A percentile compares a stretch with the other conserved stretches of the same genome.
Conservation (phyloP, 1,140 invertebrate species). For the Samia ricini region DNA sequence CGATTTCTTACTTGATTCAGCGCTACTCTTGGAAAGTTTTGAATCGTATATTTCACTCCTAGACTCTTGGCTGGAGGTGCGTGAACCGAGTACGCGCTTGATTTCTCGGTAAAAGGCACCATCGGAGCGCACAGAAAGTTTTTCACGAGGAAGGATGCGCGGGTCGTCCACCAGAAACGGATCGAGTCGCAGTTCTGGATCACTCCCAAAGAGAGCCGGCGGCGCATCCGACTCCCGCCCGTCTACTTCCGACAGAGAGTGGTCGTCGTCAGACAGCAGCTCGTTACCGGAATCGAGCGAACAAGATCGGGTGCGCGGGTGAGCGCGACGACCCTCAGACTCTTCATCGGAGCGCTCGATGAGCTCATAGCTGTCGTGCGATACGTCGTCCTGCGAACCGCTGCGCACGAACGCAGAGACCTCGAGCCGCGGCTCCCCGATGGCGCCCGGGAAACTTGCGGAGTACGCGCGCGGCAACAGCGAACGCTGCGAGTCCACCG, state of each 20-base stretch:
- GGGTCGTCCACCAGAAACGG: conserved; percentile 84
- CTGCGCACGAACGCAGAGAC: conserved; percentile 79
- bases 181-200: conserved; percentile 79
- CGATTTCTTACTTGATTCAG: conserved; percentile 80
- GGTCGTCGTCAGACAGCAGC: conserved; percentile 82
- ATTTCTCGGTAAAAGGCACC: conserved; percentile 83
- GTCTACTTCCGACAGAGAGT: conserved; percentile 71
- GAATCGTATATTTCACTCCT: conserved; percentile 83
- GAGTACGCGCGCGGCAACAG: conserved; percentile 84
- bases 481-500: conserved; percentile 80
- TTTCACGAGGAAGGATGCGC: conserved; percentile 81
- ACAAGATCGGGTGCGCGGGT: conserved; percentile 78
- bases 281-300: conserved; percentile 85
- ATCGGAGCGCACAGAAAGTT: conserved; percentile 82
- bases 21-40: conserved; percentile 80
- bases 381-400: conserved; percentile 91
- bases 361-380: conserved; percentile 92
- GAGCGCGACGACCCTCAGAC: conserved; percentile 61
- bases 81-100: conserved; percentile 78
- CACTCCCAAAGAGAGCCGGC: conserved; percentile 79
- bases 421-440: conserved; percentile 81
- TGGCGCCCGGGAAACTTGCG: conserved; percentile 90
- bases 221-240: conserved; percentile 55
- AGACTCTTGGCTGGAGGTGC: conserved; percentile 82
- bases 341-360: conserved; percentile 86